These are phyloP conservation scores for Cepaea hortensis DNA, from an alignment of 2,888 invertebrate genomes.

Conservation along the genomic window DNA sequence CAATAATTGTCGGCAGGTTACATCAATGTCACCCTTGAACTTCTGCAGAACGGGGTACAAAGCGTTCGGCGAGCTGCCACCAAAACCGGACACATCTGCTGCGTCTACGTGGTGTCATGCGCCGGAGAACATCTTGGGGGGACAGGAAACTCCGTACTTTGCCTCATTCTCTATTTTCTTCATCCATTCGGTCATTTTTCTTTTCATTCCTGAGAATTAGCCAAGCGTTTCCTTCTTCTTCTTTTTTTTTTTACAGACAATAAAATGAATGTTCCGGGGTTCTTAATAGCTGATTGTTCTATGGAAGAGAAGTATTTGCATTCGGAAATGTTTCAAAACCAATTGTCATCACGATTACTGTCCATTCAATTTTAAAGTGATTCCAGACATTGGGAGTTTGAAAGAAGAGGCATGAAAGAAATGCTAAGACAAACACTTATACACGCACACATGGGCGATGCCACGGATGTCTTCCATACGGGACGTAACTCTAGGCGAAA, in stretches of 20 bases:
- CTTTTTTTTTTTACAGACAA: not conserved
- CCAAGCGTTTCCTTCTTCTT: not conserved
- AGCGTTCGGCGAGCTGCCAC: not conserved
- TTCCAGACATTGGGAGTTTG: not conserved
- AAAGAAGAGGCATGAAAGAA: constrained; percentile 13
- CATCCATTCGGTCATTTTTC: constrained; percentile 1
- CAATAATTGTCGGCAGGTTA: constrained; percentile 39
- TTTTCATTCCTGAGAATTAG: constrained; percentile 19
- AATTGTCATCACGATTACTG: constrained; percentile 35
- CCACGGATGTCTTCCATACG: constrained; percentile 10
- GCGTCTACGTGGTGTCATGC: constrained; percentile 33
- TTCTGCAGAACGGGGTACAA: not conserved
- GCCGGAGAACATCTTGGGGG: not conserved
- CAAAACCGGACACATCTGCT: constrained; percentile 39
- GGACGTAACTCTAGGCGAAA: constrained; percentile 15
- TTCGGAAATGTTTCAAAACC: constrained; percentile 34
- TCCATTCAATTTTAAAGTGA: constrained; percentile 35
- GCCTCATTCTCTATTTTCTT: not conserved
- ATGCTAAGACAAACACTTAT: constrained; percentile 31
- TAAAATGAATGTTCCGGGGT: not conserved
- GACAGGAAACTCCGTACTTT: constrained; percentile 24
- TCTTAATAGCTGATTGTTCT: constrained; percentile 39
- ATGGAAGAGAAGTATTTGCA: constrained; percentile 22
- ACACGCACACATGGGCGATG: constrained; percentile 17
- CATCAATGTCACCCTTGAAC: constrained; percentile 41